Evolutionary conservation across 2,888 invertebrate genomes (phyloP).

Genomic region (Habrosyne pyritoides): DNA sequence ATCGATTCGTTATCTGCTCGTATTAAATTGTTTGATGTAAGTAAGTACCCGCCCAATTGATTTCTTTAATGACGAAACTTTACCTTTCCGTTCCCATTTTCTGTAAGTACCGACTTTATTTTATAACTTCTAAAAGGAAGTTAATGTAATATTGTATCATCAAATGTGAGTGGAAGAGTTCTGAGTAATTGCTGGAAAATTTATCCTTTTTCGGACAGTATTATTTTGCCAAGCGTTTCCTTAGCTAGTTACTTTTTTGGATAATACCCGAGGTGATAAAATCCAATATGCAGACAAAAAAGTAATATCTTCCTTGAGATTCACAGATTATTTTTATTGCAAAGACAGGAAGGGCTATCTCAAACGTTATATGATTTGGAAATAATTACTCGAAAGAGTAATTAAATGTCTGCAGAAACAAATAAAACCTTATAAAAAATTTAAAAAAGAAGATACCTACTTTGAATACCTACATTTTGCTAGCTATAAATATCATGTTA

Average conservation of each 20-base stretch:
- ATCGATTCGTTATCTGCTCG: too few relatives aligned
- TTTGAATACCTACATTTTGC: neutral
- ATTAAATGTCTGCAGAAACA: neutral
- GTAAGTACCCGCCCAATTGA: neutral
- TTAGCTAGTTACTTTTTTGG: too few relatives aligned
- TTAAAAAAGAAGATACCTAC: neutral
- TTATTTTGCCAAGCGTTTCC: neutral
- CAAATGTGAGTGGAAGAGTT: neutral
- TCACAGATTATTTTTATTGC: neutral
- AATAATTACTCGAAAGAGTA: neutral
- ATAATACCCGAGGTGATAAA: too few relatives aligned
- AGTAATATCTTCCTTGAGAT: neutral
- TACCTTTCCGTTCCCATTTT: neutral
- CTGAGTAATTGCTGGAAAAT: neutral
- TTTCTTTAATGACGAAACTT: neutral
- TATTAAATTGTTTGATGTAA: too few relatives aligned
- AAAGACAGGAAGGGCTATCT: too few relatives aligned
- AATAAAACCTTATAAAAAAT: neutral
- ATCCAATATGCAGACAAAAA: neutral
- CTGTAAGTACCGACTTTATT: neutral
- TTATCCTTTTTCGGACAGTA: neutral
- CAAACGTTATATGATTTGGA: neutral
- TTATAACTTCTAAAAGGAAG: neutral
- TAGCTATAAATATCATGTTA: neutral
- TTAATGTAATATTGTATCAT: neutral